phyloP scores from a whole-genome alignment of 2,113 vertebrate species.

The Eulemur macaco region DNA sequence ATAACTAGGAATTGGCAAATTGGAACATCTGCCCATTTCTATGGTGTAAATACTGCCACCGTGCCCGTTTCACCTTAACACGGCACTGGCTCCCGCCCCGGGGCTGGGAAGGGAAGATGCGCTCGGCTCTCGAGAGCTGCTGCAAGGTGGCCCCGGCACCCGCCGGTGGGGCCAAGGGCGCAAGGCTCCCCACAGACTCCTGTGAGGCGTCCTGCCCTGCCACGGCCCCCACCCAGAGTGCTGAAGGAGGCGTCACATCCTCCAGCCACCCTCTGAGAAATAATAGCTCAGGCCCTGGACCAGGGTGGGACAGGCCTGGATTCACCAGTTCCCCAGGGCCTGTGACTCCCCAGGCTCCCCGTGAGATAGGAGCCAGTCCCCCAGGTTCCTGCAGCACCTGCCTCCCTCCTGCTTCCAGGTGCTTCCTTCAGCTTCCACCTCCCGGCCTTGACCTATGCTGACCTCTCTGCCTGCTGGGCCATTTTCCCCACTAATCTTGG shows the following conservation, averaged over 20 bases:
- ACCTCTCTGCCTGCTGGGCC: background rate
- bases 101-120: background rate
- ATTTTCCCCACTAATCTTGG: background rate
- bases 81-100: background rate
- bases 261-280: background rate
- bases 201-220: background rate
- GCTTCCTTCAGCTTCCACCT: background rate
- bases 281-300: background rate
- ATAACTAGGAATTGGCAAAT: background rate
- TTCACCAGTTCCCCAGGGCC: background rate
- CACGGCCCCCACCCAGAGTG: rapidly evolving
- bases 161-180: rapidly evolving
- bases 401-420: background rate
- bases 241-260: too few relatives aligned
- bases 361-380: background rate
- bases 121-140: rapidly evolving
- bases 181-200: background rate
- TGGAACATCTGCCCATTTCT: background rate
- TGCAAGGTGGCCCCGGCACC: rapidly evolving
- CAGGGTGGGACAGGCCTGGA: background rate
- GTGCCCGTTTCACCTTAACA: background rate
- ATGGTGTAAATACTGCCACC: too few relatives aligned
- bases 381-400: background rate
- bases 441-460: background rate
- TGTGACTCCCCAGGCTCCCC: background rate